Evolutionary conservation across 1,140 invertebrate species (phyloP).

Genomic region (Bombus affinis): DNA sequence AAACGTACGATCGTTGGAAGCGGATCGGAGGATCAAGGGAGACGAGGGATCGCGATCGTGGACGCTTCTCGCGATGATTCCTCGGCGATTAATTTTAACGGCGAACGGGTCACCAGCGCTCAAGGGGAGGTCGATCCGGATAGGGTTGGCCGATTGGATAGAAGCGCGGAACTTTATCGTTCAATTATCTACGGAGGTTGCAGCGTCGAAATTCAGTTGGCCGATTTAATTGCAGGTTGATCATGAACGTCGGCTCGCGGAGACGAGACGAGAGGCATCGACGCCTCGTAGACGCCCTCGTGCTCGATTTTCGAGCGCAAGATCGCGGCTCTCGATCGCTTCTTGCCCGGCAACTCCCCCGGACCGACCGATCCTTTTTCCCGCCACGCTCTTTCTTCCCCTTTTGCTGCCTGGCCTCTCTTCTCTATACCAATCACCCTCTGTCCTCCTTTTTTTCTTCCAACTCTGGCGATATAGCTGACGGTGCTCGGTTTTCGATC

Average conservation of each 20-base stretch:
- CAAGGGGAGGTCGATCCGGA: background rate
- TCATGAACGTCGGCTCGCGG: conserved; percentile 32
- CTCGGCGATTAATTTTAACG: conserved; percentile 27
- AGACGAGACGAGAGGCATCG: conserved; percentile 28
- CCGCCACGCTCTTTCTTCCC: background rate
- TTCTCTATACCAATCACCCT: background rate
- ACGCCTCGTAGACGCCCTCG: conserved; percentile 60
- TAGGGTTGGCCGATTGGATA: background rate
- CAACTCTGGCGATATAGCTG: background rate
- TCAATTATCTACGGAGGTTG: conserved; percentile 59
- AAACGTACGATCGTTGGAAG: too few species aligned
- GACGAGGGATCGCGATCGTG: too few species aligned
- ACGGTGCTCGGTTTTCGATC: conserved; percentile 17
- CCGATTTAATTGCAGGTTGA: conserved; percentile 61
- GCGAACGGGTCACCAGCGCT: background rate
- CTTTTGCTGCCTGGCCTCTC: too few species aligned
- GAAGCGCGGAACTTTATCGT: conserved; percentile 47
- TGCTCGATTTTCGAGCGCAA: conserved; percentile 52
- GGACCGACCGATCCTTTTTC: background rate
- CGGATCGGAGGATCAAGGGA: too few species aligned
- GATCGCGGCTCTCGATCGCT: conserved; percentile 52
- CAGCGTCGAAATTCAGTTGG: conserved; percentile 44
- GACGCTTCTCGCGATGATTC: background rate
- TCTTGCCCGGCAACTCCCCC: conserved; percentile 52
- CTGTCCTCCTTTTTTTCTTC: background rate